These are phyloP conservation scores for Holothuria glaberrima DNA, from an alignment of 35 echinoderm and acorn worm genomes.

Conservation along the genomic window DNA sequence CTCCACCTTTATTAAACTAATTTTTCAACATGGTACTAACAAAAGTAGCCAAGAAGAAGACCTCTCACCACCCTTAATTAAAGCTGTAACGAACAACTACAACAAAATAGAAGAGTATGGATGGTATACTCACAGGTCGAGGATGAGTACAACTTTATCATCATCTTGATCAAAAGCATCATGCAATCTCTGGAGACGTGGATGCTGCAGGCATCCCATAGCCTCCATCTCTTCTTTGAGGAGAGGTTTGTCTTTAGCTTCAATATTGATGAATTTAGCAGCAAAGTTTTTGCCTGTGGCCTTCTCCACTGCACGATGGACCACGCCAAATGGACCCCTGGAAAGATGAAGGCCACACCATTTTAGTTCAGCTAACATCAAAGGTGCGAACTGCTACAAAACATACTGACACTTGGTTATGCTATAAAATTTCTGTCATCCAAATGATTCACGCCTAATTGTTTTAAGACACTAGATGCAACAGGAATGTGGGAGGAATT, in stretches of 20 bases:
- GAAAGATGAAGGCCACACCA: background rate
- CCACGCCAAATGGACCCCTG: constrained; percentile 93
- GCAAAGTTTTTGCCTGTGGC: constrained; percentile 92
- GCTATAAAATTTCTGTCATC: background rate
- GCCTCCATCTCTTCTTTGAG: constrained; percentile 86
- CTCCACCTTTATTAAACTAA: no score
- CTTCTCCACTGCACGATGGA: constrained; percentile 77
- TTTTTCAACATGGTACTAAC: no score
- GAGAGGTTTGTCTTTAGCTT: constrained; percentile 77
- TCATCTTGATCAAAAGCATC: constrained; percentile 85
- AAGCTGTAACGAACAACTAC: no score
- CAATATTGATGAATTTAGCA: constrained; percentile 88
- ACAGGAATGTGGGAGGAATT: background rate
- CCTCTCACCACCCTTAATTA: no score
- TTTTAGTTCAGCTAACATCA: background rate
- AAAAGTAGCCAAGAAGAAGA: no score
- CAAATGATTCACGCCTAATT: background rate
- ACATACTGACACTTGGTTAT: no score
- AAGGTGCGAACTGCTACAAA: background rate
- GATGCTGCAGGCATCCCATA: constrained; percentile 83
- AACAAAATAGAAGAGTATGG: no score
- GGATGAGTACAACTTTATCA: constrained; percentile 88
- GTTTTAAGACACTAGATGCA: background rate
- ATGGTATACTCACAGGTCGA: constrained; percentile 59
- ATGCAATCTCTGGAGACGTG: constrained; percentile 78